These are phyloP conservation scores for Trididemnum nubilum DNA, from an alignment of 23 tunicate genomes.

Conservation along the genomic window DNA sequence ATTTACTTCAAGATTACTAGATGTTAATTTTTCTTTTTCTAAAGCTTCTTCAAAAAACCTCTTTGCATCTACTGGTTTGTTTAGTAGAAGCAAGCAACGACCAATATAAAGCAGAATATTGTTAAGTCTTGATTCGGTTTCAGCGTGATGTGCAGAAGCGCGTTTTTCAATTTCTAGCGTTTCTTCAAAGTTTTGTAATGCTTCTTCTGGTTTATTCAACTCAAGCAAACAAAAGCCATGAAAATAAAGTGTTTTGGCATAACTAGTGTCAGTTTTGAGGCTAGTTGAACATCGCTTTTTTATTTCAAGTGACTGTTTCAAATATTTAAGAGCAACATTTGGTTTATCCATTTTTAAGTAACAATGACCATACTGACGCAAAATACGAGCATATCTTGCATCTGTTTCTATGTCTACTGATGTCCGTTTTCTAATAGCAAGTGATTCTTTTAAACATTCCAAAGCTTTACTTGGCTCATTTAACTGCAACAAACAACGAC, in stretches of 20 bases:
- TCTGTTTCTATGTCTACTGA: neutral
- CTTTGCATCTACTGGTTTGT: neutral
- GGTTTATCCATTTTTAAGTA: neutral
- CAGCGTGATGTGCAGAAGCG: neutral
- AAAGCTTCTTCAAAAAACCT: neutral
- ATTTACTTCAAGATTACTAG: neutral
- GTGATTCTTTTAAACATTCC: neutral
- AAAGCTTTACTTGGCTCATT: neutral
- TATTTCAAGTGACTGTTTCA: constrained; percentile 5
- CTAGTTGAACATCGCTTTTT: neutral
- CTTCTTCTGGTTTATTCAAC: neutral
- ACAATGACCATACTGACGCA: neutral
- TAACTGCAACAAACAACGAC: neutral
- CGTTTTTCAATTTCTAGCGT: neutral
- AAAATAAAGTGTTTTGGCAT: neutral
- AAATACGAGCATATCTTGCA: neutral
- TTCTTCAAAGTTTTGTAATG: neutral
- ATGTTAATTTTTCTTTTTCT: neutral
- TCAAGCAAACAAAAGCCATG: neutral
- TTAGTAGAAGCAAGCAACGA: neutral
- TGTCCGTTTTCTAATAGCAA: neutral
- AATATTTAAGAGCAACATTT: neutral
- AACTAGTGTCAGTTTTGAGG: neutral
- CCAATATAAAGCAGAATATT: neutral
- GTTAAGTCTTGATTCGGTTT: neutral